Evolutionary conservation across 92 coral and sea anemone genomes (phyloP).

Genomic region (Zoanthus solanderi): DNA sequence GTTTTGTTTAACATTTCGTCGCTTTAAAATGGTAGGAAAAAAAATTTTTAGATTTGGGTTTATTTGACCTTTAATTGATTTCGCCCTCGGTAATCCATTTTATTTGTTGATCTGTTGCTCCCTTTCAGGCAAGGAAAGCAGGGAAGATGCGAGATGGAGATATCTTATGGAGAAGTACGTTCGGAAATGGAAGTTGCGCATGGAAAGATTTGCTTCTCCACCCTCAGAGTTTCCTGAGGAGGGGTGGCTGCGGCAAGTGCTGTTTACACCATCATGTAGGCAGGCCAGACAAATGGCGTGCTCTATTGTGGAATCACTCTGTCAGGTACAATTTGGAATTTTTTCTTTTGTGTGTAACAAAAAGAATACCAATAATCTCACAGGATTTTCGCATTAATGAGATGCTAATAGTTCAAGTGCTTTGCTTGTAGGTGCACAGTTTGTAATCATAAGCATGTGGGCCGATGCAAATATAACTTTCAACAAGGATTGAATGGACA

Average conservation of each 20-base stretch:
- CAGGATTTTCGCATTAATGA: background rate
- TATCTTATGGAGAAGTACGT: slow-evolving; percentile 76
- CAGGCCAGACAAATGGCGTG: slow-evolving; percentile 96
- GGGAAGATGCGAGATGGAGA: slow-evolving; percentile 77
- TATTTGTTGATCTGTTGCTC: background rate
- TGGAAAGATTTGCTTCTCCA: slow-evolving; percentile 66
- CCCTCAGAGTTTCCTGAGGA: slow-evolving; percentile 74
- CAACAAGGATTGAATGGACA: too few relatives aligned
- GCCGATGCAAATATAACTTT: too few relatives aligned
- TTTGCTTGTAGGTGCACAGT: too few relatives aligned
- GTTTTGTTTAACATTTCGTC: too few relatives aligned
- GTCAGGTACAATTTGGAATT: slow-evolving; percentile 77
- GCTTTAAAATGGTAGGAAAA: too few relatives aligned
- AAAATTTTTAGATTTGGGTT: too few relatives aligned
- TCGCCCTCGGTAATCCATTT: too few relatives aligned
- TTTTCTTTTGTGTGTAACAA: background rate
- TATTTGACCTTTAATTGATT: too few relatives aligned
- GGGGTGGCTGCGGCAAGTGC: slow-evolving; percentile 94
- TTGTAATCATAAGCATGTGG: too few relatives aligned
- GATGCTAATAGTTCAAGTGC: too few relatives aligned
- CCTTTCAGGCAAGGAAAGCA: slow-evolving; percentile 63
- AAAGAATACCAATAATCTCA: background rate
- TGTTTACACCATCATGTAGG: slow-evolving; percentile 95
- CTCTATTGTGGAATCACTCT: slow-evolving; percentile 90
- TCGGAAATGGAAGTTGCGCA: slow-evolving; percentile 70